phyloP scores from a whole-genome alignment of 2,113 vertebrate genomes.

The Cygnus atratus region DNA sequence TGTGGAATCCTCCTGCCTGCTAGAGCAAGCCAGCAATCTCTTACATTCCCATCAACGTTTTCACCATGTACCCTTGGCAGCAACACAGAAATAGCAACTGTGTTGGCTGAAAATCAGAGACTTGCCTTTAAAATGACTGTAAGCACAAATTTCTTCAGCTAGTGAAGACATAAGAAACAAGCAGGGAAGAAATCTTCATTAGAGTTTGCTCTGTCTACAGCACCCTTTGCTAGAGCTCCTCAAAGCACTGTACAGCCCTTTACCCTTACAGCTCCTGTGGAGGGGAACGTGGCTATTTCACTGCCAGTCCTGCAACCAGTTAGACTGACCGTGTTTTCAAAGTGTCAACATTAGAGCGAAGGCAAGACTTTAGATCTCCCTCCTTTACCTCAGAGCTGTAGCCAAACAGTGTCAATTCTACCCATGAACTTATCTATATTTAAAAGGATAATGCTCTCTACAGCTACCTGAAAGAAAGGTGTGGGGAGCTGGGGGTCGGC shows the following conservation, averaged over 20 bases:
- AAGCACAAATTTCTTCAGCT: neutral
- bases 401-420: neutral
- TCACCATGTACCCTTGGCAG: slow-evolving; percentile 6
- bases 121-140: neutral
- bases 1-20: slow-evolving; percentile 45
- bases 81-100: slow-evolving; percentile 24
- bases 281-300: neutral
- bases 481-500: no score
- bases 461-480: no score
- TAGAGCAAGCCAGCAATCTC: slow-evolving; percentile 25
- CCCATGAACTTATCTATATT: neutral
- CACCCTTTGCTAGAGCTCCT: neutral
- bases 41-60: neutral
- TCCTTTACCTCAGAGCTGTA: neutral
- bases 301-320: neutral
- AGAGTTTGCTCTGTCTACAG: neutral
- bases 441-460: neutral
- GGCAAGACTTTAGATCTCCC: neutral
- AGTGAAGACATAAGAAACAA: neutral
- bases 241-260: neutral
- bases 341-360: neutral
- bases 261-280: no score
- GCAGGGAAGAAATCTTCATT: neutral
- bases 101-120: neutral
- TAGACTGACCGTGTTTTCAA: neutral